phyloP scores from a whole-genome alignment of 2,113 vertebrate species.

The Neopipo cinnamomea region DNA sequence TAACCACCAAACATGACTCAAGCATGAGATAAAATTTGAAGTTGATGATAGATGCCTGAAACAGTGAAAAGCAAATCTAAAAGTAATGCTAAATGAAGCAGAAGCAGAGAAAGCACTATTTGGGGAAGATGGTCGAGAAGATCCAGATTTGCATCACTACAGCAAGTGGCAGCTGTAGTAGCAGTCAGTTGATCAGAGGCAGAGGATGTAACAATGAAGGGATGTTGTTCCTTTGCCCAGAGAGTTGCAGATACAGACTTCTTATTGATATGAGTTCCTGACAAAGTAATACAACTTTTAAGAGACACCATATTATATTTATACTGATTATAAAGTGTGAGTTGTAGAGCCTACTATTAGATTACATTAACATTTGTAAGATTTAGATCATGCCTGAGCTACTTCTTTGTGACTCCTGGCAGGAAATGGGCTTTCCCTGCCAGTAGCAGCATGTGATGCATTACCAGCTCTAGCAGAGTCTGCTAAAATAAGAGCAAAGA shows the following conservation, averaged over 20 bases:
- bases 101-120: not conserved
- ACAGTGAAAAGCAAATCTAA: not conserved
- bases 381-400: not conserved
- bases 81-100: not conserved
- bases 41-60: not conserved
- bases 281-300: not conserved
- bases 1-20: not conserved
- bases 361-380: not conserved
- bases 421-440: not conserved
- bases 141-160: not conserved
- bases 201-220: not conserved
- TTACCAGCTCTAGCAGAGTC: not conserved
- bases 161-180: not conserved
- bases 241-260: not conserved
- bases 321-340: not conserved
- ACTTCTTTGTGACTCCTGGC: not conserved
- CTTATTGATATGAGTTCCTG: not conserved
- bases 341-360: not conserved
- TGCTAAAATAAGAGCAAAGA: not conserved
- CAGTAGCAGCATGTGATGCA: not conserved
- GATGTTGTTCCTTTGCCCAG: not conserved
- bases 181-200: not conserved
- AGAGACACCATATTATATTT: not conserved
- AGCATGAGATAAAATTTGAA: not conserved
- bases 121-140: not conserved